phyloP scores from a whole-genome alignment of 2,888 invertebrate species.

The Amiota minor region DNA sequence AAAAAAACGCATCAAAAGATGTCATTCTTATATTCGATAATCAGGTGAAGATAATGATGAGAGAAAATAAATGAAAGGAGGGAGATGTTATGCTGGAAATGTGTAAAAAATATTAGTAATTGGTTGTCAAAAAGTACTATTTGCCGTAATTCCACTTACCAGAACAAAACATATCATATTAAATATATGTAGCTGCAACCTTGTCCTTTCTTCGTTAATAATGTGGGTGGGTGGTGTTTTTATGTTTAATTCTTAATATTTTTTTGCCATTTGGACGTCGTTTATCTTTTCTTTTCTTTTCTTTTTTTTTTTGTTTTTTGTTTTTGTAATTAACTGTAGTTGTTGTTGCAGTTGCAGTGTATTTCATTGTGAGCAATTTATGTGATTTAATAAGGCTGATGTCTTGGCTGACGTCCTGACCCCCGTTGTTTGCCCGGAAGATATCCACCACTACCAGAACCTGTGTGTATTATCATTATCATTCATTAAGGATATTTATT shows the following conservation, averaged over 20 bases:
- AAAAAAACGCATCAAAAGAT: no score
- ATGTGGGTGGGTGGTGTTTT: no score
- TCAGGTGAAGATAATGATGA: slow-evolving; percentile 27
- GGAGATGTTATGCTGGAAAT: slow-evolving; percentile 18
- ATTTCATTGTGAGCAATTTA: slow-evolving; percentile 15
- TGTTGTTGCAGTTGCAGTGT: background rate
- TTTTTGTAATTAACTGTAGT: background rate
- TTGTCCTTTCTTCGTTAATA: background rate
- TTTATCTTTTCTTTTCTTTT: background rate
- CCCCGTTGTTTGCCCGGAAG: slow-evolving; percentile 90
- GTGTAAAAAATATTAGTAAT: background rate
- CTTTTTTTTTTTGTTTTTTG: slow-evolving; percentile 6
- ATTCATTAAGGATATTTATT: background rate
- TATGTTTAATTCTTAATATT: no score
- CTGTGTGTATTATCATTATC: slow-evolving; percentile 19
- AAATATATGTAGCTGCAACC: background rate
- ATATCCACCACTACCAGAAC: slow-evolving; percentile 73
- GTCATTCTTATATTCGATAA: no score
- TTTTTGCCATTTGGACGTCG: no score
- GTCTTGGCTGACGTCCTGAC: slow-evolving; percentile 87
- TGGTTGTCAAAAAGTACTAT: background rate
- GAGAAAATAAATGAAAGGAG: background rate
- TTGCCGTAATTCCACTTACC: slow-evolving; percentile 6
- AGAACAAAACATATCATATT: slow-evolving; percentile 23
- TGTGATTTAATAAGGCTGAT: slow-evolving; percentile 85